phyloP scores from a whole-genome alignment of 2,113 vertebrate species.

The Delphinus delphis region DNA sequence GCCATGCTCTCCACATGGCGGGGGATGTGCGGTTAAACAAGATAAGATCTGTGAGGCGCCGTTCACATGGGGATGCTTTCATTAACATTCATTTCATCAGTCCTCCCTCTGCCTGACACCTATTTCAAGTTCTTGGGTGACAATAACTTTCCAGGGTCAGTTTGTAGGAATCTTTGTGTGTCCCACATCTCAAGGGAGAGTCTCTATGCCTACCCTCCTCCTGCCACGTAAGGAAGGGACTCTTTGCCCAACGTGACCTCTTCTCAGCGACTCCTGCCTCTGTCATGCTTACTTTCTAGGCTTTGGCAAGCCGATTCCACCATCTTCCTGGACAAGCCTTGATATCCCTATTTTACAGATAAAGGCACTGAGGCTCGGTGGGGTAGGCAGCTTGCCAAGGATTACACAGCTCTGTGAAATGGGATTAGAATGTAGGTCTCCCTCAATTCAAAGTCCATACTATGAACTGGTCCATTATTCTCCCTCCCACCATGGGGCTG shows the following conservation, averaged over 20 bases:
- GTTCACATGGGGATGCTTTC: fast-evolving
- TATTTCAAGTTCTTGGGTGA: not conserved
- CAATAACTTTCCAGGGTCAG: not conserved
- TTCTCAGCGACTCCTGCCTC: not conserved
- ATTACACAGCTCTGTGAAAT: not conserved
- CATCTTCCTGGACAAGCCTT: not conserved
- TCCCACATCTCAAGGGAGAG: not conserved
- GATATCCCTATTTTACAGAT: not conserved
- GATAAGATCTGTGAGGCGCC: fast-evolving
- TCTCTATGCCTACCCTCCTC: not conserved
- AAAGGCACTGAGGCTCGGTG: not conserved
- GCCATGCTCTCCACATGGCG: fast-evolving
- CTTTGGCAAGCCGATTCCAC: not conserved
- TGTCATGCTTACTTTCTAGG: not conserved
- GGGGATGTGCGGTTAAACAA: not conserved
- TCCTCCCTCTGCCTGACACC: not conserved
- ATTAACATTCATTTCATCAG: fast-evolving
- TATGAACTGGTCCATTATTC: not conserved
- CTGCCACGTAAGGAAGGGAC: not conserved
- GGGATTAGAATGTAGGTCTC: not conserved
- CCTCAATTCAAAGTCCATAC: not conserved
- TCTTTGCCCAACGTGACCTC: not conserved
- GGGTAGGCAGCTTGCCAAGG: not conserved
- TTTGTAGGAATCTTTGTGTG: not conserved
- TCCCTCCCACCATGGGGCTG: not conserved